These are phyloP conservation scores for Euwallacea similis DNA, from an alignment of 1,140 invertebrate species.

Conservation along the genomic window DNA sequence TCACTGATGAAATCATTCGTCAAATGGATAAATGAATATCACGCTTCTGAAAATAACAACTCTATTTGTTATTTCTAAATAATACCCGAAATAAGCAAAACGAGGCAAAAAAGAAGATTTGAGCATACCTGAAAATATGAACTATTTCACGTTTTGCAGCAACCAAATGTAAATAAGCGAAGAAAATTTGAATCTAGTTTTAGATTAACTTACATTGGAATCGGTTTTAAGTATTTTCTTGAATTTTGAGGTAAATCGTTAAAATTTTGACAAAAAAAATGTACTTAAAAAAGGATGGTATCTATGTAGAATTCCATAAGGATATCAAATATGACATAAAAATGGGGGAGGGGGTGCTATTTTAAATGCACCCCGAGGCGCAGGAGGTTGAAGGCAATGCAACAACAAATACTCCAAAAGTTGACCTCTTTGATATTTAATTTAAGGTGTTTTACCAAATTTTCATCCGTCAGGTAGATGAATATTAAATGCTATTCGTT, in stretches of 20 bases:
- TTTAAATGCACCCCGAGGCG: neutral
- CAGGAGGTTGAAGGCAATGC: neutral
- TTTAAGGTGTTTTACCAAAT: too few relatives aligned
- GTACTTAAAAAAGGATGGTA: neutral
- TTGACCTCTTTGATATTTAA: too few relatives aligned
- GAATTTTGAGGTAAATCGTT: neutral
- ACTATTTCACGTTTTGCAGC: neutral
- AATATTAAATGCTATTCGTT: too few relatives aligned
- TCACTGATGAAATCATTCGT: too few relatives aligned
- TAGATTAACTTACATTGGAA: neutral
- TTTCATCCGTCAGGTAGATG: too few relatives aligned
- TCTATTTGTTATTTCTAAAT: neutral
- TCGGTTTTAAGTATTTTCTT: neutral
- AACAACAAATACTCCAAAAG: neutral
- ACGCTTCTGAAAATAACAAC: neutral
- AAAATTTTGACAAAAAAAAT: neutral
- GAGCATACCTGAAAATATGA: neutral
- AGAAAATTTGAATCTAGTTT: neutral
- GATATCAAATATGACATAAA: neutral
- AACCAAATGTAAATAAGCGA: neutral
- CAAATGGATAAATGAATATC: neutral
- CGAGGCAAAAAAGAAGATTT: too few relatives aligned
- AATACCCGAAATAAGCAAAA: neutral
- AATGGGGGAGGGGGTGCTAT: neutral
- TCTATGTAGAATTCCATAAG: neutral